Conservation (phyloP, 2,797 vertebrate genomes). For the Ispidina lecontei region DNA sequence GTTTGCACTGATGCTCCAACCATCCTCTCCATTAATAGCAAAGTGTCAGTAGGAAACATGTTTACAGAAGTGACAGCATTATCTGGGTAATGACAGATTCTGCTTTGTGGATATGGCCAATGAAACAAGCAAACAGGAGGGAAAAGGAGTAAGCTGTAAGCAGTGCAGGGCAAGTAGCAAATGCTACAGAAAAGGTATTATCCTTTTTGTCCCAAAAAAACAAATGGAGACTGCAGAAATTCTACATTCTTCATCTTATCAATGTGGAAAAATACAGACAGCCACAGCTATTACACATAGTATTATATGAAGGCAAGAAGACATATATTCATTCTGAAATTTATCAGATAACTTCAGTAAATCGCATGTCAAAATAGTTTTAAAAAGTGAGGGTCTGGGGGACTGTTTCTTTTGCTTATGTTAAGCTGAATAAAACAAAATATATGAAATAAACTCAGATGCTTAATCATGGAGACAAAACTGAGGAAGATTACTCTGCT, state of each 20-base stretch:
- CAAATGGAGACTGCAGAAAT: conserved; percentile 51
- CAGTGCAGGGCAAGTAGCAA: neutral
- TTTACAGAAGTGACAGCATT: neutral
- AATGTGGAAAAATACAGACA: conserved; percentile 53
- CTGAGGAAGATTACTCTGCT: conserved; percentile 63
- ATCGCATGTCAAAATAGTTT: conserved; percentile 64
- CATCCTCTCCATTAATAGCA: neutral
- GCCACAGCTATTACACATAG: conserved; percentile 57
- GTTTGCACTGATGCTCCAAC: neutral
- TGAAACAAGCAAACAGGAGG: neutral
- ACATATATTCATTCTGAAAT: conserved; percentile 72
- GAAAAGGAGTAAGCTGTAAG: neutral
- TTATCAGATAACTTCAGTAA: conserved; percentile 70
- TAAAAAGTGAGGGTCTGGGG: conserved; percentile 48
- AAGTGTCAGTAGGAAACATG: neutral
- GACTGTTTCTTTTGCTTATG: conserved; percentile 28
- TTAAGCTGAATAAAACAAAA: conserved; percentile 34
- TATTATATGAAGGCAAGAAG: conserved; percentile 48
- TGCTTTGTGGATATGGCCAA: neutral
- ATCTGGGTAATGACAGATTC: conserved; percentile 16
- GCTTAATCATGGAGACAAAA: conserved; percentile 78
- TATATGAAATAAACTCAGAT: conserved; percentile 27
- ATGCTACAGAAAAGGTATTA: conserved; percentile 25
- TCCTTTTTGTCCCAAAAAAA: conserved; percentile 63
- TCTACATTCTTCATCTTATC: conserved; percentile 63